These are phyloP conservation scores for Rhadina sibilatrix DNA, from an alignment of 2,113 vertebrate genomes.

Conservation along the genomic window DNA sequence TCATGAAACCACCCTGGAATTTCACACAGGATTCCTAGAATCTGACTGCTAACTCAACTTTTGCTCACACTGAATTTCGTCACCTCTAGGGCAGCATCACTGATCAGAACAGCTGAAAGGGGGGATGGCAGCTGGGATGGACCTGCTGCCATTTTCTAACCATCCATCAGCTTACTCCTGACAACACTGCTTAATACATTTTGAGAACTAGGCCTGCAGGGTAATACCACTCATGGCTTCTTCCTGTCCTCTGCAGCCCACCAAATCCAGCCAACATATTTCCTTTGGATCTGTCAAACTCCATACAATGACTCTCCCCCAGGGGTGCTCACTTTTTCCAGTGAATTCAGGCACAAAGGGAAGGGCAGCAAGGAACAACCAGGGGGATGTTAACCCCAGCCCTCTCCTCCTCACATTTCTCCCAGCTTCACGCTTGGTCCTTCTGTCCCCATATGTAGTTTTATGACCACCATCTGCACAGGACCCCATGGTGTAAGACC, in stretches of 20 bases:
- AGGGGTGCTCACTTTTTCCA: rapidly evolving
- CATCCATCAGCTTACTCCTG: background rate
- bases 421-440: background rate
- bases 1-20: background rate
- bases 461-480: background rate
- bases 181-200: background rate
- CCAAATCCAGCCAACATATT: background rate
- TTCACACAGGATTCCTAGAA: background rate
- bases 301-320: rapidly evolving
- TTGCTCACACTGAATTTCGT: background rate
- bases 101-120: background rate
- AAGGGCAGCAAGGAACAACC: background rate
- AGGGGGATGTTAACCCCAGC: background rate
- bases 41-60: rapidly evolving
- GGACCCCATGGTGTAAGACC: background rate
- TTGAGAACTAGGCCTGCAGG: background rate
- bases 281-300: background rate
- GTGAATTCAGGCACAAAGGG: background rate
- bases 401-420: background rate
- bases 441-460: background rate
- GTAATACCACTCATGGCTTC: background rate
- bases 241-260: background rate
- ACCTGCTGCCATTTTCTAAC: background rate
- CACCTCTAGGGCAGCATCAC: background rate
- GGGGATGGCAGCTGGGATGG: background rate